Evolutionary conservation across 2,113 vertebrate species (phyloP), one percentile per base, ranked within the genome.

Genomic region (Calypte anna): DNA sequence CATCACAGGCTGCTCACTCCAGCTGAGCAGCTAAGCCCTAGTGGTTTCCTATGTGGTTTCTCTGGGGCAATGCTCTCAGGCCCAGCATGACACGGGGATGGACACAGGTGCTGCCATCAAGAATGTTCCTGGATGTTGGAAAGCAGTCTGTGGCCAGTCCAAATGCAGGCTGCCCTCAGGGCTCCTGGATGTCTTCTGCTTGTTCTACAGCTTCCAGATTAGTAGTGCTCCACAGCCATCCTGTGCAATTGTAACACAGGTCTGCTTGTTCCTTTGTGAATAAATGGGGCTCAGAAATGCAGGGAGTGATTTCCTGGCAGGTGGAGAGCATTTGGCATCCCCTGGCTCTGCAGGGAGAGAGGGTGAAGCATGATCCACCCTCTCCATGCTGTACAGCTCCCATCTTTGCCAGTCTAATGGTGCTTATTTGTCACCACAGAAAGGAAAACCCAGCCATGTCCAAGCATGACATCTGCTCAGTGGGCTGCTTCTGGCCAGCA

Each of bases 361-460:
- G 38, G 43, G 48, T 3, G 4, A 74, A 63, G 33, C 69, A 31
- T 31, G 57, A 73, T 30, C 79, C 36, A 14, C 63, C 44, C 36
- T 79, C 43, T 67, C 36, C 0, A 0, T 12, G 40, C 78, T 76
- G 36, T 80, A 64, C 55, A 91, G 91, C 83, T 97, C 88, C 93
- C n/a, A 14, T 59, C 75, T 75, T 72, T 9, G 27, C 58, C 73
- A 55, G 75, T 77, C 88, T 68, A 94, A 82, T 78, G 78, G 72
- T 66, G 85, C 93, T 97, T 93, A 62, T 94, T 92, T 76, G 44
- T 94, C 82, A 64, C 81, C 10, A 24, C 7, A 1, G 84, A 96
- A 93, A 72, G 74, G 92, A 95, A 96, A 97, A 88, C 74, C 43
- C 91, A 95, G 86, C 87, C 86, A 80, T 66, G 84, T 96, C 90